These are phyloP conservation scores for Malurus alboscapulatus DNA, from an alignment of 2,113 vertebrate genomes.

Conservation along the genomic window DNA sequence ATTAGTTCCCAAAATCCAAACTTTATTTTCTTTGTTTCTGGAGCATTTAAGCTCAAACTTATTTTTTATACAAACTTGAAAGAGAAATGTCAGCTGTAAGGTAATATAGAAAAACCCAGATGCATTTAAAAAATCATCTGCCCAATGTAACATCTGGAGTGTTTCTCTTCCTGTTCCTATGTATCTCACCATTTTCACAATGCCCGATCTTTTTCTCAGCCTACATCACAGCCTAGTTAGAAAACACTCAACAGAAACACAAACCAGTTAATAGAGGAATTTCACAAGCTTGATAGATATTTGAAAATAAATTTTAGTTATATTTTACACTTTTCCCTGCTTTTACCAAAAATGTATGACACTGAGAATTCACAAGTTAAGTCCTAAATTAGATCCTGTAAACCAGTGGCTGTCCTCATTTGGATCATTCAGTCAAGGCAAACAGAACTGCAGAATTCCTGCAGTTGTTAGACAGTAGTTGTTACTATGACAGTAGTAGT, in stretches of 20 bases:
- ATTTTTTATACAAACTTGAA: background rate
- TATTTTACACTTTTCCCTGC: background rate
- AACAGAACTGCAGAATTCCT: background rate
- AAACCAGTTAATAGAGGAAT: background rate
- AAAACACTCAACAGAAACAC: constrained; percentile 1
- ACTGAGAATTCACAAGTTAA: background rate
- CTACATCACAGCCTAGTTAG: background rate
- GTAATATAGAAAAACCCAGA: background rate
- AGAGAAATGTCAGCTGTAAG: constrained; percentile 19
- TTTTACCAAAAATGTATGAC: background rate
- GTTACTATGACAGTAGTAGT: background rate
- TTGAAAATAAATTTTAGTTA: constrained; percentile 45
- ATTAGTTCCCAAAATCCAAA: background rate
- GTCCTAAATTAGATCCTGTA: background rate
- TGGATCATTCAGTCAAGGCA: background rate
- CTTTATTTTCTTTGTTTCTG: background rate
- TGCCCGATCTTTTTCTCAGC: constrained; percentile 18
- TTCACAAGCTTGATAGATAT: constrained; percentile 22
- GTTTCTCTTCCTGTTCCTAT: constrained; percentile 32
- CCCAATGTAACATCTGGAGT: background rate
- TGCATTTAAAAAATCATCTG: background rate
- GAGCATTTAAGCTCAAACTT: background rate
- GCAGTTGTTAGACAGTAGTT: too few relatives aligned
- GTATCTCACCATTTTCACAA: constrained; percentile 5
- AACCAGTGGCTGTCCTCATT: background rate